phyloP scores from a whole-genome alignment of 2,113 vertebrate species.

The Syrmaticus mikado region DNA sequence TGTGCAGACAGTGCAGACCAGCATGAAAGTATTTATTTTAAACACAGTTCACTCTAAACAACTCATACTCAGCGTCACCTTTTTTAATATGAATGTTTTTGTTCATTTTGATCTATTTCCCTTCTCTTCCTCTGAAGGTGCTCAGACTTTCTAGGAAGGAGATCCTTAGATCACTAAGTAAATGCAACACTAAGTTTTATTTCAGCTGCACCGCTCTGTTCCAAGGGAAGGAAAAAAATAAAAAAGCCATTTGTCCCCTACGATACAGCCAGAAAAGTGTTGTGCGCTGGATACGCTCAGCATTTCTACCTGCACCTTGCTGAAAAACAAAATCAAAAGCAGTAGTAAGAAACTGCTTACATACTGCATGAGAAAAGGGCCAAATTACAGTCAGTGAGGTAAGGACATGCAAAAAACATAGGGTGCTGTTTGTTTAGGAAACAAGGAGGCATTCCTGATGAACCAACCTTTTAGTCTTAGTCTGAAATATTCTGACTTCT shows the following conservation, averaged over 20 bases:
- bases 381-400: background rate
- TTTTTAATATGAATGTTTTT: background rate
- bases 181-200: background rate
- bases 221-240: background rate
- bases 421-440: background rate
- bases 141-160: background rate
- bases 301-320: background rate
- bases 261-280: background rate
- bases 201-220: background rate
- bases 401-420: background rate
- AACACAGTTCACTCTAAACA: background rate
- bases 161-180: background rate
- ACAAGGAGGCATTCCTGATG: background rate
- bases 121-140: background rate
- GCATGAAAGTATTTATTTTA: background rate
- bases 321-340: background rate
- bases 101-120: background rate
- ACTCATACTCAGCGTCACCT: background rate
- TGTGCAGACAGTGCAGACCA: background rate
- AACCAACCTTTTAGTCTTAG: background rate
- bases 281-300: background rate
- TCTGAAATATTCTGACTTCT: background rate
- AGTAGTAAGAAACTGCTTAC: background rate
- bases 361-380: accelerated
- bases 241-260: background rate